Evolutionary conservation across 30 jellyfish, hydroid and myxozoan genomes (phyloP), one percentile per base, ranked within the genome.

Genomic region (Aurelia coerulea): DNA sequence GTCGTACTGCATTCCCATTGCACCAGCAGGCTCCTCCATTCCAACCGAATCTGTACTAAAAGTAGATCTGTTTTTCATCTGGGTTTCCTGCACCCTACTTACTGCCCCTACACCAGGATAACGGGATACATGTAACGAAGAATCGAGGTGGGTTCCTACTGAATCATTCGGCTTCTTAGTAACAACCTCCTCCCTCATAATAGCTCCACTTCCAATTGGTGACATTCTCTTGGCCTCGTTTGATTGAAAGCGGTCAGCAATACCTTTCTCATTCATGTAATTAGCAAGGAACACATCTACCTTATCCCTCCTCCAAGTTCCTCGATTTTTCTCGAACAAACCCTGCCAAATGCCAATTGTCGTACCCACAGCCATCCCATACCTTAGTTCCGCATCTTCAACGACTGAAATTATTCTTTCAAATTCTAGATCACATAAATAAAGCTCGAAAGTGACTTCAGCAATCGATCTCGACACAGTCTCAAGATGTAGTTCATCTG

Each of bases 361-460:
- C 64, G 17, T 60, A 1, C 4, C 31, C 10, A 15, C 88, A 5
- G 82, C 5, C 32, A 84, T 37, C 13, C 72, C 76, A 73, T 10
- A 62, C 10, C 52, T 9, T 2, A 5, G 58, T 2, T 13, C 64
- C 7, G 79, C 81, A 59, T 34, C 52, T 2, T 84, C 81, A 54
- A 73, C 68, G 33, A 62, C 54, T 10, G 93, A 3, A 6, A 73
- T 41, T 16, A 84, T 50, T 8, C 88, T 53, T 10, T 53, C 83
- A 7, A 84, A 31, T 5, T 84, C 85, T 11, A 39, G 29, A 59
- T 73, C 78, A 49, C 88, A 62, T 59, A 84, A 41, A 58, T 32
- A 62, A 31, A 84, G 65, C 58, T 84, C 93, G 59, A 84, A 84
- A 14, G 88, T 66, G 62, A 84, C 64, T 34, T 73, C 93, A 8